Base-by-base conservation (phyloP, 1,140 invertebrate species). In the Sarcophaga peregrina region DNA sequence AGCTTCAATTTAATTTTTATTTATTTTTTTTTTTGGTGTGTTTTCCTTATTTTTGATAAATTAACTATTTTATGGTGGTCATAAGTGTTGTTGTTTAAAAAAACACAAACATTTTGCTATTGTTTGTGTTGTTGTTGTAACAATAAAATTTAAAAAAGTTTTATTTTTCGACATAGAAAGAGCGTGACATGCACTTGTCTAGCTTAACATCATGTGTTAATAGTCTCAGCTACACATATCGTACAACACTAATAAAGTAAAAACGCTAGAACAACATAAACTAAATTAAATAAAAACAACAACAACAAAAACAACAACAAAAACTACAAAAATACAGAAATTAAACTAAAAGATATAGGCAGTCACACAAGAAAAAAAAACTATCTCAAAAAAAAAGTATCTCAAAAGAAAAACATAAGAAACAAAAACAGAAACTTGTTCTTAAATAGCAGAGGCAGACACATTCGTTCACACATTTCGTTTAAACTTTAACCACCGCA, bases 121-220 rank as follows among this genome's bases (percentile, higher is more conserved):
- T 25, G 62, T 72, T 25, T 17, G 17, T 72, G 13, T 25, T 25
- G 37, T 72, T 7, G 62, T 72, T 25, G 6, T 17, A 20, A 72
- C 62, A 20, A 9, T 37, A 37, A 37, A 37, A 37, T 37, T 37
- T 37, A 1, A 37, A 37, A 37, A 37, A 37, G 1, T 72, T 17
- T 78, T 47, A 78, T 52, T 17, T 78, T 50, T 20, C 17, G 62
- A 78, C 75, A 78, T 17, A 20, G 75, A 52, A 78, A 78, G 75
- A 50, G 48, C 75, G n/a, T 78, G 75, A 50, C 75, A 50, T 78
- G 75, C 47, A 78, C 47, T 78, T 78, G 75, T 78, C 75, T 52
- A 78, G 50, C 17, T 78, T 78, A 52, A 78, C 75, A 50, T 4
- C 75, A 68, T 68, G 62, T 68, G 62, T 68, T 68, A 68, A 68